These are phyloP conservation scores for Palloptera scutellata DNA, from an alignment of 2,888 invertebrate genomes.

Conservation along the genomic window DNA sequence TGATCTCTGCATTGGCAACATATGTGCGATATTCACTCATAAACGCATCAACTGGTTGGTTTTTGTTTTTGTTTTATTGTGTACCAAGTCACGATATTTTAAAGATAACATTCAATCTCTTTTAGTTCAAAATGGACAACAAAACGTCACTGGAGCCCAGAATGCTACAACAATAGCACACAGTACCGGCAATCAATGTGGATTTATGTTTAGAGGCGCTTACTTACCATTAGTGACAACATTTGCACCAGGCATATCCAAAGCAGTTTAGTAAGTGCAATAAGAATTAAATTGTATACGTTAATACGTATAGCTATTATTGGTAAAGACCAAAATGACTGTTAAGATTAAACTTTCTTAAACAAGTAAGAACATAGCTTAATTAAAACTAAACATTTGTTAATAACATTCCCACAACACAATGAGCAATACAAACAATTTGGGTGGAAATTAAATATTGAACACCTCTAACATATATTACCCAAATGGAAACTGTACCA, in stretches of 20 bases:
- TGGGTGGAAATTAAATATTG: no score
- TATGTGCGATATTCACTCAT: constrained; percentile 93
- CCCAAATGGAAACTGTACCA: no score
- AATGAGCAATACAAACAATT: no score
- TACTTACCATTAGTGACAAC: constrained; percentile 90
- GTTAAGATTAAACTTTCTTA: no score
- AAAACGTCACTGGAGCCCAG: constrained; percentile 44
- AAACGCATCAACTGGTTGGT: constrained; percentile 56
- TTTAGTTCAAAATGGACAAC: constrained; percentile 51
- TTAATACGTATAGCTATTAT: no score
- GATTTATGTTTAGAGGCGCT: constrained; percentile 91
- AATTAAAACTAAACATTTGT: no score
- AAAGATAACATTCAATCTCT: constrained; percentile 7
- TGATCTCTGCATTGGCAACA: constrained; percentile 91
- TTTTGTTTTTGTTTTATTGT: constrained; percentile 11
- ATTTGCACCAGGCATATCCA: constrained; percentile 84
- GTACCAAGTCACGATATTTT: no score
- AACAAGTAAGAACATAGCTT: no score
- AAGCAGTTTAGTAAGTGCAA: constrained; percentile 85
- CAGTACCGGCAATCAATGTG: constrained; percentile 68
- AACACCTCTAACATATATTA: no score
- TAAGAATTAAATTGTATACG: background rate
- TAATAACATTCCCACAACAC: no score
- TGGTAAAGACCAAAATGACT: no score
- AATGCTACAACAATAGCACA: constrained; percentile 47